Evolutionary conservation across 2,888 invertebrate species (phyloP), one percentile per base, ranked within the genome.

Genomic region (Drosophila cyrtoloma): DNA sequence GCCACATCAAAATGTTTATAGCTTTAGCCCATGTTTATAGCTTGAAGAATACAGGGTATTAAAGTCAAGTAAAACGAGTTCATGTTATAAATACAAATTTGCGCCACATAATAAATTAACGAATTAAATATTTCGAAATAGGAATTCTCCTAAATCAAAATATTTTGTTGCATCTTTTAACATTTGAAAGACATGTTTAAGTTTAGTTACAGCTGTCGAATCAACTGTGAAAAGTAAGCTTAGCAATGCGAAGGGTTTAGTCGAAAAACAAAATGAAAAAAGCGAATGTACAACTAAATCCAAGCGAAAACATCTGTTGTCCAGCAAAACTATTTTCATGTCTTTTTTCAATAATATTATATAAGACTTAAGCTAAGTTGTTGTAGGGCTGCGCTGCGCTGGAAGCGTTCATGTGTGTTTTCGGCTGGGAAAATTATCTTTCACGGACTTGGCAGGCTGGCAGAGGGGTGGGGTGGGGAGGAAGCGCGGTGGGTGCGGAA

Each of bases 361-460:
- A 79, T 79, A 81, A 79, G 73, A 33, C 51, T 71, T 53, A 33
- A n/a, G 56, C 35, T 7, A 61, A 60, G 60, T 52, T 50, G 50
- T 51, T 51, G 65, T 58, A 73, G 82, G 78, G 77, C 79, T 57
- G 16, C 33, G 77, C 79, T 57, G 16, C 33, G 56, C 22, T 66
- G 58, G 33, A 22, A 30, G 35, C 76, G 28, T 30, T 60, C 22
- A 52, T 55, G 33, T 63, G 39, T 59, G 39, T 57, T 52, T 77
- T 87, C 73, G 84, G 89, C 78, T 89, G 89, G 90, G 85, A 88
- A 84, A 84, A 72, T 60, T 30, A 75, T 78, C 84, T 89, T 86
- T 90, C 86, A 86, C 86, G 90, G 90, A 86, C 88, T 71, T 68
- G 35, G 52, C 26, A 32, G 32, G n/a, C 47, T 30, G 44, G n/a